phyloP scores from a whole-genome alignment of 2,113 vertebrate species.

The Brienomyrus longianalis region DNA sequence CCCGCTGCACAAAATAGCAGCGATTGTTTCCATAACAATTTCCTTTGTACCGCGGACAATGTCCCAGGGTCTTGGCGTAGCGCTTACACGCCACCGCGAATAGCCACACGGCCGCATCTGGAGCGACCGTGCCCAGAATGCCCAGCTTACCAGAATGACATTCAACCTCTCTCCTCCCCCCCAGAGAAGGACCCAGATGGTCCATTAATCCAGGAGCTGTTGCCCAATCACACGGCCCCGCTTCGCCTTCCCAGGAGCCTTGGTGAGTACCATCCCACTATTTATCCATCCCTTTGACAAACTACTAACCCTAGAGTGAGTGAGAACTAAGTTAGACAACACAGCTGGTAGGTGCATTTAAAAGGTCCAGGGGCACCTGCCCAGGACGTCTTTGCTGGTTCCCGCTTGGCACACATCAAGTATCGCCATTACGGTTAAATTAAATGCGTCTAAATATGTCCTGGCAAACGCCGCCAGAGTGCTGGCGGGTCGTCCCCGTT shows the following conservation, averaged over 20 bases:
- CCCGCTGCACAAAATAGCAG: slow-evolving; percentile 47
- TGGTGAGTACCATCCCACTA: slow-evolving; percentile 32
- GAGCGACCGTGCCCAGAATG: not conserved
- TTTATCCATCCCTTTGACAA: not conserved
- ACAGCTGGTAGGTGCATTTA: not conserved
- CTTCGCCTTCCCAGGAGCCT: slow-evolving; percentile 42
- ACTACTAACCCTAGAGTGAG: not conserved
- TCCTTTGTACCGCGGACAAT: slow-evolving; percentile 54
- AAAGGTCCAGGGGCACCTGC: not conserved
- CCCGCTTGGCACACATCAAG: not conserved
- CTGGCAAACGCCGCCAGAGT: not conserved
- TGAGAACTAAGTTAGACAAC: not conserved
- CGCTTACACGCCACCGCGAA: slow-evolving; percentile 17
- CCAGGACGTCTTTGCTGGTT: not conserved
- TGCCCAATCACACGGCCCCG: slow-evolving; percentile 23
- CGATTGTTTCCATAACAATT: slow-evolving; percentile 53
- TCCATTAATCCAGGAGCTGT: slow-evolving; percentile 14
- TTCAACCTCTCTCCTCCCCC: not conserved
- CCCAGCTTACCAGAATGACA: not conserved
- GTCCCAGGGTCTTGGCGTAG: slow-evolving; percentile 21
- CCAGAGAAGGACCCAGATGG: slow-evolving; percentile 33
- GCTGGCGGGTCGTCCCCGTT: not conserved
- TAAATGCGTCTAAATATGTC: not conserved
- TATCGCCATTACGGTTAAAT: not conserved
- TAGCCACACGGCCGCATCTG: slow-evolving; percentile 9